Percentiles rank a stretch among this genome's conserved stretches.
phyloP scores from a whole-genome alignment of 2,888 invertebrate species.

The Drosophila seclusa region DNA sequence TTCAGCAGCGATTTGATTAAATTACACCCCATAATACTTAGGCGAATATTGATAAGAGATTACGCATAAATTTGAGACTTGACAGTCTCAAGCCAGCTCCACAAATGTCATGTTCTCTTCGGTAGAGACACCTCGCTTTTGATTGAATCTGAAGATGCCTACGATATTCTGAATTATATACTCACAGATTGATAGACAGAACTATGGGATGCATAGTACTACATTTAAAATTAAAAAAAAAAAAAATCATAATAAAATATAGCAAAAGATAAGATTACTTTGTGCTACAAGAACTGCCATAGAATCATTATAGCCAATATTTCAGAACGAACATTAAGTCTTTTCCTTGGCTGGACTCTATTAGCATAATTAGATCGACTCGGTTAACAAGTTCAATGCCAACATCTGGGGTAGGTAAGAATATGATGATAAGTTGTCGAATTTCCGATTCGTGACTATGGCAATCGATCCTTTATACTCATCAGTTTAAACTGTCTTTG shows the following conservation, averaged over 20 bases:
- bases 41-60: neutral
- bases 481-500: constrained; percentile 15
- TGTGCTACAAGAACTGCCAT: neutral
- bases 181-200: constrained; percentile 26
- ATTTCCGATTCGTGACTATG: neutral
- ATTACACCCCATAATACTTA: neutral
- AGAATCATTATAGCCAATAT: neutral
- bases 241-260: no score
- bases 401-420: neutral
- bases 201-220: constrained; percentile 83
- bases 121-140: constrained; percentile 91
- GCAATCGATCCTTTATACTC: neutral
- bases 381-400: neutral
- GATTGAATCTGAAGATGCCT: constrained; percentile 86
- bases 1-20: neutral
- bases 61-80: neutral
- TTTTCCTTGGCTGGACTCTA: neutral
- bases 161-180: constrained; percentile 22
- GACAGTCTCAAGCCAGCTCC: neutral
- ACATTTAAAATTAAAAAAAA: constrained; percentile 81
- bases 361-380: neutral
- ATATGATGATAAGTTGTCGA: neutral
- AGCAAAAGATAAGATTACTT: no score
- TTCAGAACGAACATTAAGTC: neutral
- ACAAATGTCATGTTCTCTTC: no score